Percentiles rank a stretch among this genome's conserved stretches.
phyloP scores from a whole-genome alignment of 2,113 vertebrate species.

The Scolopax mira region DNA sequence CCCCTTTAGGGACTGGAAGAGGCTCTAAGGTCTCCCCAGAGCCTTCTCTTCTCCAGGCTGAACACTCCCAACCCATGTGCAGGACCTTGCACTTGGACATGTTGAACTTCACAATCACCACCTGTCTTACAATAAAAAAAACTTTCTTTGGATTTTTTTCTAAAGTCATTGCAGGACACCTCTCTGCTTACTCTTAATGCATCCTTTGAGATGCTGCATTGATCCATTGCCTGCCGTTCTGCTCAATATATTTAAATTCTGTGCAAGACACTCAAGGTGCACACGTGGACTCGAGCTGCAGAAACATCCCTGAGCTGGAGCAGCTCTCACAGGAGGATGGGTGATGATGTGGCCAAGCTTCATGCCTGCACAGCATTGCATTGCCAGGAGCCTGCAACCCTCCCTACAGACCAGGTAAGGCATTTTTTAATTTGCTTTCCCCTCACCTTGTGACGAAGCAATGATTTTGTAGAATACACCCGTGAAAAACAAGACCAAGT shows the following conservation, averaged over 20 bases:
- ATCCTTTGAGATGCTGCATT: background rate
- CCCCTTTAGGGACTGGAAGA: background rate
- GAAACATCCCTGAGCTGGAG: background rate
- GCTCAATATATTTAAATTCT: background rate
- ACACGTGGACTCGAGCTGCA: accelerated
- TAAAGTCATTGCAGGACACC: background rate
- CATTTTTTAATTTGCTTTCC: background rate
- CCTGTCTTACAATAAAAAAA: background rate
- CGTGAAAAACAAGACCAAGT: background rate
- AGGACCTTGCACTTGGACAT: background rate
- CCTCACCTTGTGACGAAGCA: background rate
- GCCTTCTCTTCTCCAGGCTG: background rate
- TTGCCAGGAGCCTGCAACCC: background rate
- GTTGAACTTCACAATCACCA: background rate
- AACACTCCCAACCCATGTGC: background rate
- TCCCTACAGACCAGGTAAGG: background rate
- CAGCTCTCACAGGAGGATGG: background rate
- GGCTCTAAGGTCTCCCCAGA: background rate
- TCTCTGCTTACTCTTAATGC: background rate
- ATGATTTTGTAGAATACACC: background rate
- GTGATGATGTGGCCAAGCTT: background rate
- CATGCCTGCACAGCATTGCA: too few relatives aligned
- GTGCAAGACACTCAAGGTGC: background rate
- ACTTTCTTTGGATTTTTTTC: background rate
- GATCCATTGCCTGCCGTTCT: background rate